A percentile compares a stretch with the other conserved stretches of the same genome.
These are phyloP conservation scores for Geotria australis DNA, from an alignment of 2,797 vertebrate species.

Conservation along the genomic window DNA sequence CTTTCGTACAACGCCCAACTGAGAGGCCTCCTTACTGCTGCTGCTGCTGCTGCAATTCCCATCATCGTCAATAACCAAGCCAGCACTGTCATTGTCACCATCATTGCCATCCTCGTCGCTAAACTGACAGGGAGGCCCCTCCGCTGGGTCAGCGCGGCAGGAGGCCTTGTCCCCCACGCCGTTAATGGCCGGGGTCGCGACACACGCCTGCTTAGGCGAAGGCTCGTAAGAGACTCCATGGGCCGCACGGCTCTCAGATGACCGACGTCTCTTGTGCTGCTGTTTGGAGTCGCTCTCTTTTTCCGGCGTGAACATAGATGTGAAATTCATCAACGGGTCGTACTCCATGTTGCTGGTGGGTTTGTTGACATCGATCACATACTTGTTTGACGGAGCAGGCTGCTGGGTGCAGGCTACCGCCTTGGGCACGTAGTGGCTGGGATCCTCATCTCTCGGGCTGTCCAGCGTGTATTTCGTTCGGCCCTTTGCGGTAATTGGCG, in stretches of 20 bases:
- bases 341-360: conserved; percentile 80
- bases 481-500: conserved; percentile 12
- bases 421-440: conserved; percentile 53
- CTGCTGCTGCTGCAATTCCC: conserved; percentile 3
- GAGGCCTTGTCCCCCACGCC: too few species aligned
- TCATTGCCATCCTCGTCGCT: too few species aligned
- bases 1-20: conserved; percentile 5
- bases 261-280: conserved; percentile 9
- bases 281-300: conserved; percentile 8
- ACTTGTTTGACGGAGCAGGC: conserved; percentile 26
- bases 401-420: conserved; percentile 16
- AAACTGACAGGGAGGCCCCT: neutral
- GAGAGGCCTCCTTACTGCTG: conserved; percentile 7
- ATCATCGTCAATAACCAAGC: neutral
- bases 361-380: conserved; percentile 48
- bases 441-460: conserved; percentile 9
- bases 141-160: conserved; percentile 30
- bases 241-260: conserved; percentile 1
- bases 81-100: too few species aligned
- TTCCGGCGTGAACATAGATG: conserved; percentile 31
- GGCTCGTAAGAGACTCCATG: conserved; percentile 20
- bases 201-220: conserved; percentile 13
- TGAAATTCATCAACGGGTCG: conserved; percentile 75
- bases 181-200: too few species aligned
- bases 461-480: conserved; percentile 61